A percentile compares a stretch with the other conserved stretches of the same genome.
phyloP scores from a whole-genome alignment of 2,797 vertebrate species.

The Lutjanus argentimaculatus region DNA sequence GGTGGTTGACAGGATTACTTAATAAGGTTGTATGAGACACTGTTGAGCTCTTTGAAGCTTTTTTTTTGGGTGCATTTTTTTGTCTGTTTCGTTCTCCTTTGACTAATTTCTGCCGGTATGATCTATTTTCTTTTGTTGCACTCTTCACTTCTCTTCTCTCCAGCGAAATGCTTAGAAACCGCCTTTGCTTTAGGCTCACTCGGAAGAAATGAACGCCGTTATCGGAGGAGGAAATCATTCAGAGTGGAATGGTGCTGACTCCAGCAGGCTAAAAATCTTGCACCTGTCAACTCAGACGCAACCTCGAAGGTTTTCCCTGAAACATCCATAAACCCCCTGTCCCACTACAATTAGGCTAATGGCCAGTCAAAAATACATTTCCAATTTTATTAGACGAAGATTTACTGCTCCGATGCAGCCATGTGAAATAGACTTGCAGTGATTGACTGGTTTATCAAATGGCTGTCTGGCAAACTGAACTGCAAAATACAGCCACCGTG shows the following conservation, averaged over 20 bases:
- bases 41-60: neutral
- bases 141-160: conserved; percentile 23
- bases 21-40: neutral
- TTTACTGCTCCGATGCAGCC: conserved; percentile 15
- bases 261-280: conserved; percentile 47
- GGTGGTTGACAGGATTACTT: neutral
- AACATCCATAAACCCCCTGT: conserved; percentile 30
- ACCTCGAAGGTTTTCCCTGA: conserved; percentile 25
- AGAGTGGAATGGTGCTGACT: conserved; percentile 58
- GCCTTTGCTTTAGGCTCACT: conserved; percentile 28
- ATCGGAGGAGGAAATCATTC: conserved; percentile 48
- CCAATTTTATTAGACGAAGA: conserved; percentile 42
- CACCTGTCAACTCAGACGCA: conserved; percentile 50
- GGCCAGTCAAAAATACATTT: conserved; percentile 42
- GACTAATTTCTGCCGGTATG: conserved; percentile 6
- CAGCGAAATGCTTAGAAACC: conserved; percentile 31
- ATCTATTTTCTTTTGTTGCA: conserved; percentile 27
- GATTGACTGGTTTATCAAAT: conserved; percentile 29
- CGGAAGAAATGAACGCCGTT: conserved; percentile 29
- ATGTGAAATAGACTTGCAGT: conserved; percentile 9
- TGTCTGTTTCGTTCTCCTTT: conserved; percentile 21
- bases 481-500: conserved; percentile 4
- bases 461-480: conserved; percentile 30
- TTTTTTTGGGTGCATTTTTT: neutral
- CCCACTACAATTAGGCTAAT: conserved; percentile 67